phyloP scores from a whole-genome alignment of 1,140 invertebrate species.

The Drosophila tristis region DNA sequence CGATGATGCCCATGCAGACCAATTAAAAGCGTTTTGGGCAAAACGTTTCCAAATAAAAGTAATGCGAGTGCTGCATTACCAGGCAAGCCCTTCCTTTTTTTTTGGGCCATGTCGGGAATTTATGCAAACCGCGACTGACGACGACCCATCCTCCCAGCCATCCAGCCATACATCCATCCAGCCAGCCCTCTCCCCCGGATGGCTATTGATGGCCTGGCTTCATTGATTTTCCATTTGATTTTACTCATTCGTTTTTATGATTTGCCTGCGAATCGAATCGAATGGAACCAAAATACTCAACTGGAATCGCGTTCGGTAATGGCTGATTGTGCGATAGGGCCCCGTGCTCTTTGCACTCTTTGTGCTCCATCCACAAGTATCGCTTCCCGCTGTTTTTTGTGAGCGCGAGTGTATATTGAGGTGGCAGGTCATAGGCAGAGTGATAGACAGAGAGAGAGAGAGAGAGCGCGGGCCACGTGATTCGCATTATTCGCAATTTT shows the following conservation, averaged over 20 bases:
- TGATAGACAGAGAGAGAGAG: too few relatives aligned
- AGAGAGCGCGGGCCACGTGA: constrained; percentile 65
- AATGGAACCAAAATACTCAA: constrained; percentile 45
- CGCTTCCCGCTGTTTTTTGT: constrained; percentile 18
- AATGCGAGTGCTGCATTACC: constrained; percentile 45
- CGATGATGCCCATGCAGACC: constrained; percentile 50
- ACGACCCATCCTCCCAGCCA: constrained; percentile 7
- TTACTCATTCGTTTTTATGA: constrained; percentile 82
- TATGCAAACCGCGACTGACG: constrained; percentile 51
- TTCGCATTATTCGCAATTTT: constrained; percentile 82
- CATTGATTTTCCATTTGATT: constrained; percentile 82
- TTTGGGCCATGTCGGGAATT: constrained; percentile 27
- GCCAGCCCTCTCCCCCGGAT: constrained; percentile 5
- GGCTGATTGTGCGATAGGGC: constrained; percentile 71
- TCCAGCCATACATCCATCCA: not conserved
- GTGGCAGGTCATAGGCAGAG: constrained; percentile 22
- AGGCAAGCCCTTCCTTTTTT: constrained; percentile 29
- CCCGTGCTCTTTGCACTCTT: constrained; percentile 52
- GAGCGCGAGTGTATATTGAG: constrained; percentile 17
- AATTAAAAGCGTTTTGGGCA: constrained; percentile 42
- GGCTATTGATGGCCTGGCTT: constrained; percentile 72
- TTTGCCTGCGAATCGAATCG: constrained; percentile 79
- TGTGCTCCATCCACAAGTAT: constrained; percentile 13
- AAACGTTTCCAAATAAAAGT: constrained; percentile 52
- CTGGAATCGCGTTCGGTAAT: constrained; percentile 75